Evolutionary conservation across 2,113 vertebrate genomes (phyloP).

Genomic region (Chaetura pelagica): DNA sequence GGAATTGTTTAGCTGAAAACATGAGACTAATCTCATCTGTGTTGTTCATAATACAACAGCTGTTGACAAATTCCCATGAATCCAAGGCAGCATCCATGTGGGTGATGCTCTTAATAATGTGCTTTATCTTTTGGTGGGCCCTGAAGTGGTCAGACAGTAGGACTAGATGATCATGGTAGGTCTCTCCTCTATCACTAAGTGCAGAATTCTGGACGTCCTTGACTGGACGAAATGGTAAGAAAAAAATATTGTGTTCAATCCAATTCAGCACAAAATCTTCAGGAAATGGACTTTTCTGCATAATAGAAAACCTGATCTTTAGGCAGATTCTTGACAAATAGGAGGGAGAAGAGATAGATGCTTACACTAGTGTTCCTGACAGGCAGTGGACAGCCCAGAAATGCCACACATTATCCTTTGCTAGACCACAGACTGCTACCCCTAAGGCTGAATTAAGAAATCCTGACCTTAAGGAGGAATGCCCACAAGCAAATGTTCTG

Average conservation of each 20-base stretch:
- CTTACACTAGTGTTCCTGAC: background rate
- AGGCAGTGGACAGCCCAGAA: background rate
- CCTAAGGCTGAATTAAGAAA: background rate
- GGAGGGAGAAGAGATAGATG: background rate
- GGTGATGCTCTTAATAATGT: background rate
- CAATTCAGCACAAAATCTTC: background rate
- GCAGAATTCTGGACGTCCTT: background rate
- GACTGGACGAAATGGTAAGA: accelerated
- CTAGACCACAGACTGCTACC: background rate
- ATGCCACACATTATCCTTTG: background rate
- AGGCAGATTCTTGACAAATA: background rate
- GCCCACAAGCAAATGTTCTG: background rate
- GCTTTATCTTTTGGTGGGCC: background rate
- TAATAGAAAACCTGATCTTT: background rate
- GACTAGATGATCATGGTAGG: background rate
- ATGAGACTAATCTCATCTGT: background rate
- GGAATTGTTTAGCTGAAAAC: background rate
- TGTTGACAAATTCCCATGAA: background rate
- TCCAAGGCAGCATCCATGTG: background rate
- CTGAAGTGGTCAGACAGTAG: background rate
- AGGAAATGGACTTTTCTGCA: background rate
- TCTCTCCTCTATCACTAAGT: background rate
- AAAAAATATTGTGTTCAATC: background rate
- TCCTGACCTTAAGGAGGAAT: background rate
- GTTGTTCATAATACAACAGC: background rate